Evolutionary conservation across 2,888 invertebrate species (phyloP).

Genomic region (Neocrepidodera transversa): DNA sequence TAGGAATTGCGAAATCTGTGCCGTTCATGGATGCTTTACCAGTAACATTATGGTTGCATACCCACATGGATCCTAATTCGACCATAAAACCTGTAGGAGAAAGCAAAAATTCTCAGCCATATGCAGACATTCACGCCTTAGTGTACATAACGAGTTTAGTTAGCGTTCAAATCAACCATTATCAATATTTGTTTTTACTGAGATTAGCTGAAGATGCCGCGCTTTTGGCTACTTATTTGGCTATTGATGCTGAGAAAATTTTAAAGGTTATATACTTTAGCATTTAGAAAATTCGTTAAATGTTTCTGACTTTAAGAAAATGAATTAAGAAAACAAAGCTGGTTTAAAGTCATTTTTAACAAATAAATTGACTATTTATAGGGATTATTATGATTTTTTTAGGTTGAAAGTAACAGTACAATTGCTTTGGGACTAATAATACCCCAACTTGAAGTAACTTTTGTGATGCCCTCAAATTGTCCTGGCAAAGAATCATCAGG

Average conservation of each 20-base stretch:
- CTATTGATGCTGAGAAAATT: constrained; percentile 78
- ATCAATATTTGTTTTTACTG: constrained; percentile 88
- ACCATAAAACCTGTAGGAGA: constrained; percentile 42
- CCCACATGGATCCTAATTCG: constrained; percentile 59
- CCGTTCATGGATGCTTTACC: constrained; percentile 88
- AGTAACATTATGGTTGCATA: constrained; percentile 82
- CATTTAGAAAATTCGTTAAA: background rate
- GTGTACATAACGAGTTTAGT: constrained; percentile 84
- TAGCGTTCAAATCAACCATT: constrained; percentile 91
- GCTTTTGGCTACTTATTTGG: constrained; percentile 80
- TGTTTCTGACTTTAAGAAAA: too few relatives aligned
- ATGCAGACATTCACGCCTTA: constrained; percentile 78
- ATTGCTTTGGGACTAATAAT: constrained; percentile 79
- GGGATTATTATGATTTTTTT: too few relatives aligned
- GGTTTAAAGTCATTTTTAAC: too few relatives aligned
- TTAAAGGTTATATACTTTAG: constrained; percentile 61
- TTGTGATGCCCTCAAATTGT: constrained; percentile 84
- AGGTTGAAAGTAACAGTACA: constrained; percentile 62
- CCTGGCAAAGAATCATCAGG: constrained; percentile 87
- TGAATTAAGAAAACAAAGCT: too few relatives aligned
- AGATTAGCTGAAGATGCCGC: constrained; percentile 82
- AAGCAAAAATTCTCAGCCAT: background rate
- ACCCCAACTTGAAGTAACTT: constrained; percentile 86
- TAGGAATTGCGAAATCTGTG: constrained; percentile 75
- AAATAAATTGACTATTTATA: too few relatives aligned